Evolutionary conservation across 2,113 vertebrate species (phyloP).

Genomic region (Nymphicus hollandicus): DNA sequence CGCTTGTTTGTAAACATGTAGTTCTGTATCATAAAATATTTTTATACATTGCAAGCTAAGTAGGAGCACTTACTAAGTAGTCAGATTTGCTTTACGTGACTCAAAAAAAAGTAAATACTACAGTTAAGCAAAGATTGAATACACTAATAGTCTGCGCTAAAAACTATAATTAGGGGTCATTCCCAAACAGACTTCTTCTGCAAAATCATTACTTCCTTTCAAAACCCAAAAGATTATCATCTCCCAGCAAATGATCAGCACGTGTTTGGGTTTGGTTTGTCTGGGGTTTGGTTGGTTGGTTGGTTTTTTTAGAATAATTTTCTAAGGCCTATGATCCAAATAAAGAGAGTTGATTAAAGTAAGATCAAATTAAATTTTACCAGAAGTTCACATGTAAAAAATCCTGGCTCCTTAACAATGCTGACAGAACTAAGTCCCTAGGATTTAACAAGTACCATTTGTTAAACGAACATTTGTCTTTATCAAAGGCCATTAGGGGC

Average conservation of each 20-base stretch:
- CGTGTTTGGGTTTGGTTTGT: neutral
- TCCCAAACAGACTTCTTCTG: neutral
- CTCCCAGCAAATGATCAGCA: neutral
- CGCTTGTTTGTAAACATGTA: neutral
- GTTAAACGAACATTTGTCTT: neutral
- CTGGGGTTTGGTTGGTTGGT: neutral
- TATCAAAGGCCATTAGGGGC: neutral
- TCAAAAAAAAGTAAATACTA: neutral
- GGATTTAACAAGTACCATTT: neutral
- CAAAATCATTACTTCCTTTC: neutral
- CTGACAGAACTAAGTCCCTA: neutral
- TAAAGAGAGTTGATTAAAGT: neutral
- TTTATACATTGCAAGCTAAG: neutral
- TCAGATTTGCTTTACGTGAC: neutral
- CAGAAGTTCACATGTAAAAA: neutral
- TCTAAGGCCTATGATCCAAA: neutral
- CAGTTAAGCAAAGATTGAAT: neutral
- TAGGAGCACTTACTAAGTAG: neutral
- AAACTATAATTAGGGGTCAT: neutral
- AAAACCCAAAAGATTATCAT: neutral
- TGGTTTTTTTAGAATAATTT: neutral
- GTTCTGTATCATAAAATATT: neutral
- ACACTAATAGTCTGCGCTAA: neutral
- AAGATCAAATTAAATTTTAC: neutral
- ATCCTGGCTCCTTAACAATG: neutral